Evolutionary conservation across 2,113 vertebrate species (phyloP).

Genomic region (Merops nubicus): DNA sequence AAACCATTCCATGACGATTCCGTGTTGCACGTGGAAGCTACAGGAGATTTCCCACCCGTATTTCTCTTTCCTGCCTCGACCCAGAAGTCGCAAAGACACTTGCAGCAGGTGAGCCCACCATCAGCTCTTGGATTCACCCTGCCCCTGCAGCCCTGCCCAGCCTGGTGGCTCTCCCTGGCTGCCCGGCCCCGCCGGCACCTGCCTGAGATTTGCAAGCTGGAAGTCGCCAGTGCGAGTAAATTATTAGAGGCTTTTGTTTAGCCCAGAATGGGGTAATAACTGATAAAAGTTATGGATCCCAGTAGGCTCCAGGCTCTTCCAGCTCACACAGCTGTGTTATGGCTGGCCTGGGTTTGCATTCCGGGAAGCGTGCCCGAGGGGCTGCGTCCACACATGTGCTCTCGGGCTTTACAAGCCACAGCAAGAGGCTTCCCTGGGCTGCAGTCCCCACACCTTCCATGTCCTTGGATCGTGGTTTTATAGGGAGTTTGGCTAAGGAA

Average conservation of each 20-base stretch:
- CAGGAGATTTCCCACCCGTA: neutral
- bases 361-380: conserved; percentile 62
- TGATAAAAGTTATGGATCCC: conserved; percentile 72
- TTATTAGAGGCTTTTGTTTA: conserved; percentile 66
- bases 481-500: conserved; percentile 61
- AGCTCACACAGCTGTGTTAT: conserved; percentile 71
- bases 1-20: neutral
- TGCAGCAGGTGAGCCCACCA: rapidly evolving
- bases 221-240: conserved; percentile 18
- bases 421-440: conserved; percentile 57
- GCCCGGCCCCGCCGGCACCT: neutral
- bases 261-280: conserved; percentile 64
- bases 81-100: rapidly evolving
- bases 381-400: conserved; percentile 52
- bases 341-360: conserved; percentile 71
- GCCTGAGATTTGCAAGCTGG: conserved; percentile 5
- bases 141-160: neutral
- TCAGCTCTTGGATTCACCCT: neutral
- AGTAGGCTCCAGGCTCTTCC: conserved; percentile 52
- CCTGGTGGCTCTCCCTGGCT: rapidly evolving
- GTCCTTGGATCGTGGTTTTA: conserved; percentile 65
- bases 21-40: neutral
- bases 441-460: conserved; percentile 60
- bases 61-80: neutral
- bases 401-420: conserved; percentile 60